Base-by-base conservation (phyloP, 2,888 invertebrate genomes). In the Netelia virgata region DNA sequence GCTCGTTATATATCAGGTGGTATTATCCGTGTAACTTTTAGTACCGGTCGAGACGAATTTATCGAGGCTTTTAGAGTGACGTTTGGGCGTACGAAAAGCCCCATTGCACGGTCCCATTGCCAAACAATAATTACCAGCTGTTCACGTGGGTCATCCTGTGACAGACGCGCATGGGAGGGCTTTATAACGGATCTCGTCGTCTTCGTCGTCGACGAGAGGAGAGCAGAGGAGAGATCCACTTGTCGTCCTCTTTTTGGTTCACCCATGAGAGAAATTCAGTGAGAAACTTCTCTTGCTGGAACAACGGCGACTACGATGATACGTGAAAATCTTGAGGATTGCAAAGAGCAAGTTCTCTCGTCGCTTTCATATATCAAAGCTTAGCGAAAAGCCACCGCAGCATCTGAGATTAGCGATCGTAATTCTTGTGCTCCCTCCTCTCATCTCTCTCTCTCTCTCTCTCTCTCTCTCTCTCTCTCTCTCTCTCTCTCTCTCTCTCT, bases 321-420 rank as follows among this genome's bases (percentile, higher is more conserved):
- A 66, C 82, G 53, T 74, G 69, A 81, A 82, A 85, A 85, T 87
- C 84, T 50, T 76, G 73, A 43, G 83, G 85, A 84, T 82, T 82
- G 84, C 83, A 70, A 78, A 61, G 72, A 73, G 63, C 79, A 77
- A 75, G 73, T 70, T 83, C 82, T 73, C 81, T 83, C 78, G 77
- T 75, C 78, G 75, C 80, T 59, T 76, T 86, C 86, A 89, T 90
- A 90, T 87, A 89, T 90, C 89, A 89, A 86, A 70, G 79, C n/a
- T 66, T 70, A 64, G 73, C 76, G 66, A 80, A 83, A 87, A 88
- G 83, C 87, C 84, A 75, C 77, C 86, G 14, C 11, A 47, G 72
- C 86, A 87, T 90, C 90, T 87, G 88, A 90, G 91, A 91, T 91
- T 90, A 91, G 91, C 89, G 86, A 85, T 82, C 87, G 89, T 91